phyloP scores from a whole-genome alignment of 2,113 vertebrate species.

The Bufo gargarizans region DNA sequence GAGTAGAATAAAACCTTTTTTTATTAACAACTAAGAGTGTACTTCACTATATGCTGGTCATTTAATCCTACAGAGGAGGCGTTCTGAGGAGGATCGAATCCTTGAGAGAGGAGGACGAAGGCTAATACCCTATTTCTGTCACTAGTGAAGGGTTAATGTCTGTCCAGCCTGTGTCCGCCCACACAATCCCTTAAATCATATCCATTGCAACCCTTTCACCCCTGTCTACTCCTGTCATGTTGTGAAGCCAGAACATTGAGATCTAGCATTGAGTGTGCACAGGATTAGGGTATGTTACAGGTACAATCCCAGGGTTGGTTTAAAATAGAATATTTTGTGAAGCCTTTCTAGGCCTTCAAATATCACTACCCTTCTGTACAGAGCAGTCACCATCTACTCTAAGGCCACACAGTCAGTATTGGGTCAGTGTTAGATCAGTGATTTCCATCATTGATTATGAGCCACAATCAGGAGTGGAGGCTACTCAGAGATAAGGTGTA shows the following conservation, averaged over 20 bases:
- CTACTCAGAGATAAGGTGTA: no score
- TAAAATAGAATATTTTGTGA: not conserved
- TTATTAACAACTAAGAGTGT: no score
- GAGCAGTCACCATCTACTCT: not conserved
- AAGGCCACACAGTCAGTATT: no score
- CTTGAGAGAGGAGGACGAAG: no score
- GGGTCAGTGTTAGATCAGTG: no score
- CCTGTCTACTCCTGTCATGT: slow-evolving; percentile 1
- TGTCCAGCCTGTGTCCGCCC: slow-evolving; percentile 6
- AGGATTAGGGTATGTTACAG: slow-evolving; percentile 10
- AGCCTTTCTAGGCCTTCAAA: not conserved
- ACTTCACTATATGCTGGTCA: no score
- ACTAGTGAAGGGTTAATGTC: not conserved
- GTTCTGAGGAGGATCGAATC: no score
- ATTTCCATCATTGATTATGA: no score
- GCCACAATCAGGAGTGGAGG: no score
- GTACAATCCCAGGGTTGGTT: not conserved
- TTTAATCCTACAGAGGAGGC: no score
- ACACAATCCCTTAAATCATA: slow-evolving; percentile 23
- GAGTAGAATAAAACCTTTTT: no score
- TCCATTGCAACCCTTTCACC: slow-evolving; percentile 12
- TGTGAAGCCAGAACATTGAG: slow-evolving; percentile 17
- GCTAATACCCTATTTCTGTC: no score
- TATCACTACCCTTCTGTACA: not conserved
- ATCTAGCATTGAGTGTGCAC: not conserved